Conservation (phyloP, 1,140 invertebrate genomes). For the Leptoteleia sp. region DNA sequence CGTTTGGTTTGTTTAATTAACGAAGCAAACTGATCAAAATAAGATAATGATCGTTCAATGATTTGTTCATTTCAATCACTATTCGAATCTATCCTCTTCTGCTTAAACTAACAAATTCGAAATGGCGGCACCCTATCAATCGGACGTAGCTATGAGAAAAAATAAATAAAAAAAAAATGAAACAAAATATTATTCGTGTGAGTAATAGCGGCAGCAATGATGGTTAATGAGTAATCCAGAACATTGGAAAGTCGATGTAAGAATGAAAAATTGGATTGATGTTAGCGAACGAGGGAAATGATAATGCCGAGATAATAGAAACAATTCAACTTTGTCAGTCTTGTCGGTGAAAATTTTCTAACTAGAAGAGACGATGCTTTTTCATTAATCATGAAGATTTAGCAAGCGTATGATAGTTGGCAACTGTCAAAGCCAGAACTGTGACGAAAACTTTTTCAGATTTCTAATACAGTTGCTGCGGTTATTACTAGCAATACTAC, state of each 20-base stretch:
- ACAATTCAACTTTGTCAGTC: slow-evolving; percentile 22
- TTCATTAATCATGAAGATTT: slow-evolving; percentile 10
- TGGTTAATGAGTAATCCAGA: too few species aligned
- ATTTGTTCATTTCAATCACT: slow-evolving; percentile 62
- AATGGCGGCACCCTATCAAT: slow-evolving; percentile 61
- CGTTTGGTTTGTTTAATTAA: slow-evolving; percentile 72
- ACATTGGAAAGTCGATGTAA: too few species aligned
- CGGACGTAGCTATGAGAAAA: slow-evolving; percentile 30
- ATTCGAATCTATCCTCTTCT: slow-evolving; percentile 43
- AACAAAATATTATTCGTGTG: slow-evolving; percentile 46
- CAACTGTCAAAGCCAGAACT: slow-evolving; percentile 22
- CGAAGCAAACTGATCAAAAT: slow-evolving; percentile 67
- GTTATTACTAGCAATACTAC: slow-evolving; percentile 56
- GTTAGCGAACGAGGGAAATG: too few species aligned
- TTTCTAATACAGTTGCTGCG: slow-evolving; percentile 47
- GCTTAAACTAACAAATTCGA: slow-evolving; percentile 43
- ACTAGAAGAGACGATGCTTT: slow-evolving; percentile 21
- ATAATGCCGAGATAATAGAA: too few species aligned
- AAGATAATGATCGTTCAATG: slow-evolving; percentile 69
- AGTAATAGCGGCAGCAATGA: slow-evolving; percentile 56
- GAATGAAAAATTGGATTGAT: too few species aligned
- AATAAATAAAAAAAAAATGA: slow-evolving; percentile 18
- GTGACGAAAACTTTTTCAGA: slow-evolving; percentile 24
- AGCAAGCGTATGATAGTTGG: slow-evolving; percentile 17
- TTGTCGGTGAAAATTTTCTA: slow-evolving; percentile 17